These are phyloP conservation scores for Scaeva pyrastri DNA, from an alignment of 2,888 invertebrate species.

Conservation along the genomic window DNA sequence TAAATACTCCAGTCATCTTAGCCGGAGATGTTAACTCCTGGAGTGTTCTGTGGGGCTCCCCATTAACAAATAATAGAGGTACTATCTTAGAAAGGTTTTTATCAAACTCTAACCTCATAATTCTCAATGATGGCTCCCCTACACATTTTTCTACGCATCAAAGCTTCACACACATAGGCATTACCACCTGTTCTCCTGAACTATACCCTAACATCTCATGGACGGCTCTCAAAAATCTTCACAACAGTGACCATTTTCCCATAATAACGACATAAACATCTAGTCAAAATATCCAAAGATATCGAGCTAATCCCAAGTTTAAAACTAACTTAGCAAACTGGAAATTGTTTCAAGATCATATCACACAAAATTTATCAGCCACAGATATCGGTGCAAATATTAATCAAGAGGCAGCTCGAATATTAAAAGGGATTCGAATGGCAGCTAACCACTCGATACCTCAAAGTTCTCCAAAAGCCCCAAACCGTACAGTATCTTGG, in stretches of 20 bases:
- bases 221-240: constrained; percentile 24
- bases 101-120: constrained; percentile 20
- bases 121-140: constrained; percentile 41
- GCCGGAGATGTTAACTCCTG: constrained; percentile 45
- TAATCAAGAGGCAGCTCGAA: constrained; percentile 22
- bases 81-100: constrained; percentile 36
- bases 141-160: constrained; percentile 38
- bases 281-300: not conserved
- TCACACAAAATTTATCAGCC: not conserved
- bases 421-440: constrained; percentile 10
- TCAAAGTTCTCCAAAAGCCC: constrained; percentile 4
- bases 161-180: constrained; percentile 35
- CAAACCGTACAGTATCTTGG: constrained; percentile 13
- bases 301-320: constrained; percentile 25
- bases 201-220: constrained; percentile 28
- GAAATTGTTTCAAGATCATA: not conserved
- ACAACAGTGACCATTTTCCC: constrained; percentile 52
- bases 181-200: constrained; percentile 47
- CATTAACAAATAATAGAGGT: constrained; percentile 6
- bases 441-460: constrained; percentile 29
- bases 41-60: constrained; percentile 45
- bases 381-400: not conserved
- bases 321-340: constrained; percentile 40
- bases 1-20: constrained; percentile 21
- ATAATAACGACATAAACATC: constrained; percentile 15